Evolutionary conservation across 1,140 invertebrate species (phyloP).

Genomic region (Pectinophora gossypiella): DNA sequence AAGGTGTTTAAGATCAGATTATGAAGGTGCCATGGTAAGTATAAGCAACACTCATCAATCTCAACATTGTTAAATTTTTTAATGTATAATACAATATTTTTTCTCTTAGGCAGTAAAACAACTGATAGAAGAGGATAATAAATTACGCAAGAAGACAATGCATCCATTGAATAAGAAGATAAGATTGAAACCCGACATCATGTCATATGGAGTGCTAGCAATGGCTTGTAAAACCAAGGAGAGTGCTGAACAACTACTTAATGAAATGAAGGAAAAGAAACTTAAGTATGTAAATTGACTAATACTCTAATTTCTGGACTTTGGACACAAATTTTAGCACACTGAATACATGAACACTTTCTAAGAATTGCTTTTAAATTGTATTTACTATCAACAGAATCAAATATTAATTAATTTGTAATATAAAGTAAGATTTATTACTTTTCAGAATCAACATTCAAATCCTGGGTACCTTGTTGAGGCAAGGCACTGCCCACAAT

Average conservation of each 20-base stretch:
- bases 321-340: no score
- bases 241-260: constrained; percentile 79
- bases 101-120: constrained; percentile 77
- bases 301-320: no score
- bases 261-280: constrained; percentile 80
- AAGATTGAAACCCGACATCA: constrained; percentile 81
- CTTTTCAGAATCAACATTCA: constrained; percentile 80
- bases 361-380: no score
- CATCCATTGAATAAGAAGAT: constrained; percentile 59
- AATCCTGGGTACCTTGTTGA: constrained; percentile 83
- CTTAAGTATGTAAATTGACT: constrained; percentile 71
- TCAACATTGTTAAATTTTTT: not conserved
- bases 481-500: constrained; percentile 74
- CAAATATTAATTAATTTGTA: no score
- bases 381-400: no score
- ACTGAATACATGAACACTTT: no score
- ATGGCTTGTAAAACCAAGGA: constrained; percentile 80
- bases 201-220: constrained; percentile 92
- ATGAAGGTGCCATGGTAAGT: constrained; percentile 81
- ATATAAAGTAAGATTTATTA: not conserved
- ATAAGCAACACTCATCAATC: no score
- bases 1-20: constrained; percentile 80
- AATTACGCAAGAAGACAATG: constrained; percentile 37
- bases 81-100: not conserved
- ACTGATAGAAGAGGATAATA: constrained; percentile 75